These are phyloP conservation scores for Drosophila baimaii DNA, from an alignment of 1,140 invertebrate genomes.

Conservation along the genomic window DNA sequence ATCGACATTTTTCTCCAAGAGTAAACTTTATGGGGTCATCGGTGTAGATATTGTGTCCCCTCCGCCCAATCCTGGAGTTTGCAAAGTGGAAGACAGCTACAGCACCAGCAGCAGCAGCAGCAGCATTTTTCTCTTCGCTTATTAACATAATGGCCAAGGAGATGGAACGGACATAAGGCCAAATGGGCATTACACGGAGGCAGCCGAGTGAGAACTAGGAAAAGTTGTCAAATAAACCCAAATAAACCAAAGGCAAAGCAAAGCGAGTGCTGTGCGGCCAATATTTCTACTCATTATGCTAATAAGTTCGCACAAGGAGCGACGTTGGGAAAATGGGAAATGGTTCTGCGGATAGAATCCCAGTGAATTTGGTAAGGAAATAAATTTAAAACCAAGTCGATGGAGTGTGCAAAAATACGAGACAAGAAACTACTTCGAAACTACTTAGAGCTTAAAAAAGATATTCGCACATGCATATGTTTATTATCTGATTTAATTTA, in stretches of 20 bases:
- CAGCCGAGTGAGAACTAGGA: slow-evolving; percentile 50
- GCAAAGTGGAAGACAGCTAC: slow-evolving; percentile 24
- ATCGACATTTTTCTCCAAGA: slow-evolving; percentile 41
- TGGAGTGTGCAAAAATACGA: too few species aligned
- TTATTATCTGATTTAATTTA: too few species aligned
- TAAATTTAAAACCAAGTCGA: slow-evolving; percentile 4
- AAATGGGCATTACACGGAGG: slow-evolving; percentile 41
- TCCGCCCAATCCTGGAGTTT: slow-evolving; percentile 12
- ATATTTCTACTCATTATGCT: slow-evolving; percentile 81
- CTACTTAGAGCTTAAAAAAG: background rate
- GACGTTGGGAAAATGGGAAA: slow-evolving; percentile 8
- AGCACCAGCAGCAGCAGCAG: slow-evolving; percentile 21
- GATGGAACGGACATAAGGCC: slow-evolving; percentile 30
- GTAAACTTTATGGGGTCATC: slow-evolving; percentile 39
- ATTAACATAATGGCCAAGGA: slow-evolving; percentile 78
- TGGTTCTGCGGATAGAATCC: slow-evolving; percentile 18
- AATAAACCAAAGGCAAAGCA: slow-evolving; percentile 10
- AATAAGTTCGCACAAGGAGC: slow-evolving; percentile 66
- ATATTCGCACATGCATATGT: background rate
- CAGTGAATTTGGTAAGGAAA: background rate
- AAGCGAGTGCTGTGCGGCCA: slow-evolving; percentile 37
- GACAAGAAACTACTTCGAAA: too few species aligned
- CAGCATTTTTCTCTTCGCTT: slow-evolving; percentile 49
- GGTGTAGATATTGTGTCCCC: slow-evolving; percentile 37
- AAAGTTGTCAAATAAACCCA: slow-evolving; percentile 77